Base-by-base conservation (phyloP, 2,797 vertebrate genomes). In the Malurus splendens region DNA sequence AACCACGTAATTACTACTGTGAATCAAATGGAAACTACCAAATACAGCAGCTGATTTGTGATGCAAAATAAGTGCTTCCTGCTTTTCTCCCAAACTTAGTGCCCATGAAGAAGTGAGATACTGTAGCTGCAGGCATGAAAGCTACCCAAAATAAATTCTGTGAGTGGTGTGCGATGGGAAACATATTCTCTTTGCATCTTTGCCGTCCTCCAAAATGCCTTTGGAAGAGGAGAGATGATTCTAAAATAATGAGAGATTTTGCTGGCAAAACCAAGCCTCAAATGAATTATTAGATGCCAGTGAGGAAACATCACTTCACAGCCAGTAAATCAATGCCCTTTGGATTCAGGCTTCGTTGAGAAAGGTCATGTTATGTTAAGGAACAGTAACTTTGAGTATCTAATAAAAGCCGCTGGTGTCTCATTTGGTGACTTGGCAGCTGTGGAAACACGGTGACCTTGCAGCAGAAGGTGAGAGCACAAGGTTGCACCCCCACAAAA, bases 251-350 rank as follows among this genome's bases (percentile, higher is more conserved):
- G 30, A 91, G 77, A 85, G 47, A 30, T 60, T 94, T 95, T 78
- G 52, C 56, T 73, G 42, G 60, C 51, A 75, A 81, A 90, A 32
- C 14, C 7, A 27, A 56, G n/a, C 83, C 76, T 90, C 74, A 92
- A 92, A 91, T 64, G 84, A 91, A 70, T 85, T 70, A 88, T 74
- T 87, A 91, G 45, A 85, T 70, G 82, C 25, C 56, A 50, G 20
- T 32, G 64, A 93, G 82, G 89, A 94, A 86, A 85, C 59, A 71
- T 92, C 90, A 79, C 44, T 94, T 96, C 59, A 41, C 81, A 94
- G 74, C 39, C 45, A 82, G 60, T 90, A 94, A 94, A 93, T 93
- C 82, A 94, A 61, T 62, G 83, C 19, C 28, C 72, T 94, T 93
- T 94, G 89, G 52, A 85, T 94, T 87, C 82, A 92, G 52, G 48